Evolutionary conservation across 1,140 invertebrate species (phyloP).

Genomic region (Triops cancriformis): DNA sequence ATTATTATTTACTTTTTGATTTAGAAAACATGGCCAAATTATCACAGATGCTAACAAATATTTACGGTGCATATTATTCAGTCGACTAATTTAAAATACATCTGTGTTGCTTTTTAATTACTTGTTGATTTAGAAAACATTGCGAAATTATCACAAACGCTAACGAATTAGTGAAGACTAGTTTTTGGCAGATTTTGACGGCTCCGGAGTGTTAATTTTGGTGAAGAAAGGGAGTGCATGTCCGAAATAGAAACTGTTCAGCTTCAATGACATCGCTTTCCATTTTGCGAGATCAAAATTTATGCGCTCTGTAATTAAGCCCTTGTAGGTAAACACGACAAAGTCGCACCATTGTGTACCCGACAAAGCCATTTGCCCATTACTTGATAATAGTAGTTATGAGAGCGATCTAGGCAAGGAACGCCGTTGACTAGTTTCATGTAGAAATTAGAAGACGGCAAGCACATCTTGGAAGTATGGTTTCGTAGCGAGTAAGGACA

Average conservation of each 20-base stretch:
- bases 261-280: background rate
- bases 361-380: conserved; percentile 22
- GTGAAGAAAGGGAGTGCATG: background rate
- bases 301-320: conserved; percentile 1
- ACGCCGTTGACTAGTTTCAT: too few species aligned
- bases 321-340: too few species aligned
- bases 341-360: conserved; percentile 10
- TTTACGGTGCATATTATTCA: background rate
- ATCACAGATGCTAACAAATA: background rate
- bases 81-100: too few species aligned
- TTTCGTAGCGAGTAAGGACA: conserved; percentile 12
- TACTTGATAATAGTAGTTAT: too few species aligned
- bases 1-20: too few species aligned
- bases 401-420: too few species aligned
- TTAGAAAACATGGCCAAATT: too few species aligned
- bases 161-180: background rate
- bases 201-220: background rate
- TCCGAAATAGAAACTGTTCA: background rate
- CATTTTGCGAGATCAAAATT: conserved; percentile 2
- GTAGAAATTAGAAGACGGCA: too few species aligned
- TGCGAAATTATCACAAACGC: too few species aligned
- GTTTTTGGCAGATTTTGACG: background rate
- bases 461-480: too few species aligned
- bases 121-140: too few species aligned
- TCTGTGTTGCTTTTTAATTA: too few species aligned